Evolutionary conservation across 2,797 vertebrate genomes (phyloP).

Genomic region (Rhabdomys pumilio): DNA sequence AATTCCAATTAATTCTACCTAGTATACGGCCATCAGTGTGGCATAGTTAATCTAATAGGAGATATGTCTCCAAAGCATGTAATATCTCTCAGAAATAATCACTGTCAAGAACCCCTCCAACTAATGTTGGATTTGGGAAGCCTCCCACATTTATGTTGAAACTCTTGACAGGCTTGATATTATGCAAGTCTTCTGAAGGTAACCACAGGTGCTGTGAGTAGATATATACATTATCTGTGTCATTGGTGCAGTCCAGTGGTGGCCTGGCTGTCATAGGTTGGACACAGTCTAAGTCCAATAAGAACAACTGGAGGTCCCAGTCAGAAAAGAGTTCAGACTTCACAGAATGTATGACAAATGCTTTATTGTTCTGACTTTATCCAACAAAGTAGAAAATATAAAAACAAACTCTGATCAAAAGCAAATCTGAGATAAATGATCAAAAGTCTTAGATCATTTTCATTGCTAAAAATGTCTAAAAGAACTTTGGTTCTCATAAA

Average conservation of each 20-base stretch:
- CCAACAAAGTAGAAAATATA: not conserved
- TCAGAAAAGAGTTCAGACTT: not conserved
- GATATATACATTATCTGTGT: not conserved
- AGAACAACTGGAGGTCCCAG: not conserved
- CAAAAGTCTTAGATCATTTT: not conserved
- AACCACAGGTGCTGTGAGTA: too few species aligned
- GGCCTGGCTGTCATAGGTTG: not conserved
- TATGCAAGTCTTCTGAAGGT: not conserved
- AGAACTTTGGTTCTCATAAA: not conserved
- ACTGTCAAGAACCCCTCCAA: not conserved
- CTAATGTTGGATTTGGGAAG: fast-evolving
- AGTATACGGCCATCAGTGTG: not conserved
- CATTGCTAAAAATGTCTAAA: conserved; percentile 35
- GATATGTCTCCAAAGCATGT: not conserved
- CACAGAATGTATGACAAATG: not conserved
- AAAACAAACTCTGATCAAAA: not conserved
- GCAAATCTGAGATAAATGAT: conserved; percentile 9
- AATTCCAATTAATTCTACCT: not conserved
- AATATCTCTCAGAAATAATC: not conserved
- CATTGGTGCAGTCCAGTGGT: not conserved
- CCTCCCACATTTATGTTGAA: not conserved
- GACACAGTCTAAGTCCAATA: not conserved
- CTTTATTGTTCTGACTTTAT: not conserved
- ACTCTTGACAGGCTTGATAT: not conserved
- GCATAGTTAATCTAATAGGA: not conserved